Base-by-base conservation (phyloP, 1,140 invertebrate genomes). In the Streblospio benedicti region DNA sequence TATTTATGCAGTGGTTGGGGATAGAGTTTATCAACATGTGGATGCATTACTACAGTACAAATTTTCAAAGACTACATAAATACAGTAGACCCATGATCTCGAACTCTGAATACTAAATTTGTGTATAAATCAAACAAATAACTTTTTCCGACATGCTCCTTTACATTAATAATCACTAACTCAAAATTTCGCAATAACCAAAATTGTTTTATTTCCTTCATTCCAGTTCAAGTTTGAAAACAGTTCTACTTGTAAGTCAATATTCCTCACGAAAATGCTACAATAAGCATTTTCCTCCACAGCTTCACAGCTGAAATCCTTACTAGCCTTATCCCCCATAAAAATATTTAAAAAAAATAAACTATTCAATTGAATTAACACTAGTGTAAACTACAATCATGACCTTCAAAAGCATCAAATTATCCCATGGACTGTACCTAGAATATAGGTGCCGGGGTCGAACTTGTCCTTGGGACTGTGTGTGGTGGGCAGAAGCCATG, bases 401-500 rank as follows among this genome's bases (percentile, higher is more conserved):
- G 35, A 38, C 35, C 9, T 38, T 9, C 35, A 38, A 9, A 38
- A 38, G 35, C 35, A 38, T 38, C 9, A 38, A 38, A 9, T 9
- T n/a, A 38, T 38, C n/a, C 9, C 35, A 9, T 38, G 35, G n/a
- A 38, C 9, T 38, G 35, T 9, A 87, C 87, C 91, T 65, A 93
- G 86, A 28, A 93, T 86, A 70, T 93, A 94, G 23, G 90, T 92
- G 53, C 88, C 83, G n/a, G 91, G 89, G 81, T 90, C 88, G 76
- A 95, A 95, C 43, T 83, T 64, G 66, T 85, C 83, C 16, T 86
- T 85, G 23, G 87, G 88, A 71, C 87, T 91, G 25, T 83, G 81
- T 65, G 84, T 83, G 2, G 91, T 92, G 12, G 91, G 91, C 41
- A 96, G 77, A 1, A 95, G 80, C 91, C 91, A 96, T 0, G 90